Conservation (phyloP, 2,113 vertebrate genomes). For the Caranx ignobilis region DNA sequence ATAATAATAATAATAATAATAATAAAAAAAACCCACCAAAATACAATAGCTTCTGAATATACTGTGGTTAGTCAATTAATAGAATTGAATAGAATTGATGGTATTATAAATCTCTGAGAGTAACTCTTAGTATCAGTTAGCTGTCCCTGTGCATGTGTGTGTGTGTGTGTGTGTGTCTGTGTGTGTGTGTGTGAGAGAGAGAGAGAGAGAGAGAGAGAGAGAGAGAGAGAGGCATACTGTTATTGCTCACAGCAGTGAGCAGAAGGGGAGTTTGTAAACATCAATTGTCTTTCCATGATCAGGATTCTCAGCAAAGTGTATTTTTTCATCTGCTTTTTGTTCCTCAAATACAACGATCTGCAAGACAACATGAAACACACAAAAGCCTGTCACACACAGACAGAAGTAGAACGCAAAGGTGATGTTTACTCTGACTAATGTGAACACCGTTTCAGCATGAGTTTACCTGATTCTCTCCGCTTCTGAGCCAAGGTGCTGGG, state of each 20-base stretch:
- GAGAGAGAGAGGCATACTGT: too few relatives aligned
- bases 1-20: too few relatives aligned
- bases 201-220: too few relatives aligned
- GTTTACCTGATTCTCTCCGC: slow-evolving; percentile 89
- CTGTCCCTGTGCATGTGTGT: neutral
- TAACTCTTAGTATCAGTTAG: neutral
- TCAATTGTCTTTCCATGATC: slow-evolving; percentile 84
- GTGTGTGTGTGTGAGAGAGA: too few relatives aligned
- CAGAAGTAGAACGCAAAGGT: neutral
- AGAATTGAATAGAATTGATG: neutral
- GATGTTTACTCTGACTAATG: neutral
- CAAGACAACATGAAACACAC: slow-evolving; percentile 26
- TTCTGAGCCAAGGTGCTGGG: slow-evolving; percentile 89
- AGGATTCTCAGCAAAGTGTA: slow-evolving; percentile 86
- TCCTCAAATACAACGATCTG: slow-evolving; percentile 94
- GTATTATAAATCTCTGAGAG: neutral
- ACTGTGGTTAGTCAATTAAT: neutral
- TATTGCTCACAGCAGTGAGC: slow-evolving; percentile 69
- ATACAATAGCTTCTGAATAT: neutral
- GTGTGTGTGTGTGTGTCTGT: neutral
- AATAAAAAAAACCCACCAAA: neutral
- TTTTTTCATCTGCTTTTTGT: slow-evolving; percentile 77
- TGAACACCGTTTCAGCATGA: neutral
- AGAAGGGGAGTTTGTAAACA: slow-evolving; percentile 80
- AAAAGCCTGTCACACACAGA: neutral